These are phyloP conservation scores for Apantesis nais DNA, from an alignment of 2,888 invertebrate genomes.

Conservation along the genomic window DNA sequence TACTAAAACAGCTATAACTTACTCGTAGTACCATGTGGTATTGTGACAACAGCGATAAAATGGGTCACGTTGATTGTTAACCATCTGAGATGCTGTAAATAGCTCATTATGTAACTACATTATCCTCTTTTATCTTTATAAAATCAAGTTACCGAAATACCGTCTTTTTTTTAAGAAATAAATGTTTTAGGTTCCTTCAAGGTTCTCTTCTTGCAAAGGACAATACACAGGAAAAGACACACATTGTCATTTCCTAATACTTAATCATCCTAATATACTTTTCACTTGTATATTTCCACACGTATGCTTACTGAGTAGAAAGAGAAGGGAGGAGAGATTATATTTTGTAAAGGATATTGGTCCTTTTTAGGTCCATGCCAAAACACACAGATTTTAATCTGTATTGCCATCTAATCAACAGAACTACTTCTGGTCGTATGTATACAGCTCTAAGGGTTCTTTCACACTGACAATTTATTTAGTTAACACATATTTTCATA, in stretches of 20 bases:
- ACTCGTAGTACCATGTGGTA: background rate
- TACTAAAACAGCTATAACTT: background rate
- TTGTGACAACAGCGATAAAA: background rate
- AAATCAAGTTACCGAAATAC: background rate
- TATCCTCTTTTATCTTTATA: background rate
- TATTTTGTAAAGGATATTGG: too few species aligned
- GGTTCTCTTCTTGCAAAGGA: background rate
- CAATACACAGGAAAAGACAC: background rate
- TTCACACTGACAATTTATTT: too few species aligned
- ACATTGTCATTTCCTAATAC: too few species aligned
- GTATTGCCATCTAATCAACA: too few species aligned
- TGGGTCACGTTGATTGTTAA: background rate
- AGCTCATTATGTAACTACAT: background rate
- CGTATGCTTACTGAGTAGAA: background rate
- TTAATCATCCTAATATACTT: background rate
- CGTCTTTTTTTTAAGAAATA: background rate
- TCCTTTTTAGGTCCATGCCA: too few species aligned
- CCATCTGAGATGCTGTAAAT: background rate
- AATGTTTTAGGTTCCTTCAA: background rate
- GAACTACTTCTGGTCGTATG: too few species aligned
- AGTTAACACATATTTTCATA: too few species aligned
- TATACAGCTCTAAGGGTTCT: too few species aligned
- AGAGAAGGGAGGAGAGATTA: background rate
- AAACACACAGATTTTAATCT: too few species aligned
- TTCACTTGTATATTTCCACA: too few species aligned